phyloP scores from a whole-genome alignment of 1,140 invertebrate species.

The Reticulitermes speratus region DNA sequence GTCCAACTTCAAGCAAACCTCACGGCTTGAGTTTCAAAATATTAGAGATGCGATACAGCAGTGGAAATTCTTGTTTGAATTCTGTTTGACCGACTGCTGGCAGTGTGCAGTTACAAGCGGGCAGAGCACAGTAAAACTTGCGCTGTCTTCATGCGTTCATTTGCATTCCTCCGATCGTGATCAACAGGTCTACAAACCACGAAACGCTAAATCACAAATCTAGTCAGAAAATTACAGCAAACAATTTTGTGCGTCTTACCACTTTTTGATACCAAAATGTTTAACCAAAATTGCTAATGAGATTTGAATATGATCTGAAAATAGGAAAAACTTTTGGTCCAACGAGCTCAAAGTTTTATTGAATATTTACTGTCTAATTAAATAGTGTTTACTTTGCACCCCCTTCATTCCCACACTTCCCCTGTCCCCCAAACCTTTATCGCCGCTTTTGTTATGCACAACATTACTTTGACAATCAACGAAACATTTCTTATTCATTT shows the following conservation, averaged over 20 bases:
- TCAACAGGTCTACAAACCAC: not conserved
- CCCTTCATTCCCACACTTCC: not conserved
- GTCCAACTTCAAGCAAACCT: not conserved
- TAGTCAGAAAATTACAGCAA: not conserved
- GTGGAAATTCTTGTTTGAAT: not conserved
- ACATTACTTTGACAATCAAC: not conserved
- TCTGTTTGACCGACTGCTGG: not conserved
- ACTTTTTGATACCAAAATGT: no score
- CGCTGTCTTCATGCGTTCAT: no score
- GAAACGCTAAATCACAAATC: not conserved
- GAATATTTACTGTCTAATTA: not conserved
- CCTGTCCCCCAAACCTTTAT: not conserved
- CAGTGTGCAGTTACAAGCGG: not conserved
- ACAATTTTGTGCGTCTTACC: no score
- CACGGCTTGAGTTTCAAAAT: not conserved
- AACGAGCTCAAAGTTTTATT: not conserved
- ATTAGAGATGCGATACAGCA: not conserved
- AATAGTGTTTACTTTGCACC: not conserved
- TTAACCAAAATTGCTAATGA: not conserved
- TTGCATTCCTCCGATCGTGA: not conserved
- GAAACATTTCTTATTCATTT: constrained; percentile 14
- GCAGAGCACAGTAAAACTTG: not conserved
- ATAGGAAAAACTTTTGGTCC: not conserved
- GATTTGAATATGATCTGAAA: not conserved
- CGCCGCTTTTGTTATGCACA: not conserved